Evolutionary conservation across 2,888 invertebrate genomes (phyloP), one percentile per base, ranked within the genome.

Genomic region (Xylocampa areola): DNA sequence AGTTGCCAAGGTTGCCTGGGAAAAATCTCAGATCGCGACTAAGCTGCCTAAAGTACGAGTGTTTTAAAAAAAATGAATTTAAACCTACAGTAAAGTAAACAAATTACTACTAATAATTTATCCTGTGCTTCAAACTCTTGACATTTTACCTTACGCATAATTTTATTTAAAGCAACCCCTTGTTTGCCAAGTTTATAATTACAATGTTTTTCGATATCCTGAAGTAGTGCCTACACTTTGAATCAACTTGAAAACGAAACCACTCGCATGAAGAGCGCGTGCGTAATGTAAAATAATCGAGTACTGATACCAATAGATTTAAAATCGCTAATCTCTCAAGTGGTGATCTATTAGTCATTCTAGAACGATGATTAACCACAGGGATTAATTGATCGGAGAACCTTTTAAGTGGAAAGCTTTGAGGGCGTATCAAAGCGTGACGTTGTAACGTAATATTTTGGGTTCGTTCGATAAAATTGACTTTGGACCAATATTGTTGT

Each of bases 401-500:
- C 50, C 66, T 53, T 74, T 69, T 62, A 62, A 84, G 82, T 83
- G 80, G 76, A 73, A 27, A 68, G 77, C 73, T 82, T 79, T 73
- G 73, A 57, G 71, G 73, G 73, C 57, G 74, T 78, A 84, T 78
- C 80, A 65, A 74, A 62, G 84, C 82, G 80, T 81, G 64, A 85
- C 86, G 84, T 83, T 85, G 59, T 67, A 66, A 72, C 52, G 41
- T 19, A 39, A 68, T 60, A 53, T 53, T 67, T 67, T 73, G 60
- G 70, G 68, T 51, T 65, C 57, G 25, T 30, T 50, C 1, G 2
- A 21, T 4, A 21, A 21, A 21, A 21, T 21, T 21, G 21, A 13
- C n/a, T n/a, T n/a, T n/a, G n/a, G n/a, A n/a, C n/a, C n/a, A n/a
- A n/a, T n/a, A n/a, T n/a, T n/a, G n/a, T n/a, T n/a, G n/a, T n/a